Base-by-base conservation (phyloP, 1,140 invertebrate species). In the Heliconius melpomene region DNA sequence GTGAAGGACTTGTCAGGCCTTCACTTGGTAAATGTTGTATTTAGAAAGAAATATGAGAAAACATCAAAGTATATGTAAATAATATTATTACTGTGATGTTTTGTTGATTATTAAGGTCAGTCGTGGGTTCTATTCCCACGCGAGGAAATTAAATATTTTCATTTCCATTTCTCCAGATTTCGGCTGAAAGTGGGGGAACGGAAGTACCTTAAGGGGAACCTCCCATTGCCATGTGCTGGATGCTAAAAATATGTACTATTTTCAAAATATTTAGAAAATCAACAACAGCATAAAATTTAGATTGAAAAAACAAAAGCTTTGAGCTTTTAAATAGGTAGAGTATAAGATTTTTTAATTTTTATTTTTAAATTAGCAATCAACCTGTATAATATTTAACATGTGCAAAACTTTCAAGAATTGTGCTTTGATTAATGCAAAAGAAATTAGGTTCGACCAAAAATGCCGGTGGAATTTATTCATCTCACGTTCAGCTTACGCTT, bases 401-500 rank as follows among this genome's bases (percentile, higher is more conserved):
- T 23, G 7, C 54, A 57, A 36, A 23, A 23, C 54, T 9, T 57
- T 9, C 9, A 3, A 11, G 50, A 29, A 66, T 26, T 16, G 3
- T n/a, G 3, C 23, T 66, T 16, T 29, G 60, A 66, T 66, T 18
- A 26, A 66, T 29, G 23, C 26, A 66, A 29, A 66, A 66, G 26
- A 7, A 66, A 66, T 66, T 29, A 29, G 60, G 60, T 2, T 29
- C 60, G 60, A 29, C 60, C 26, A 66, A 13, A 29, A 66, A 3
- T 66, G 60, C 60, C 60, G 9, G 60, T 66, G 60, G 23, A 66
- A 66, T 66, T 16, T 29, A 66, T 66, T 66, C 60, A 66, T 26
- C 60, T 26, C 60, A 66, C 26, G 26, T 66, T 66, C 60, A 66
- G 57, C 11, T 66, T 23, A 66, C 57, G 29, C 57, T 66, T 1